Evolutionary conservation across 2,888 invertebrate species (phyloP), one percentile per base, ranked within the genome.

Genomic region (Himalopsyche kuldschensis): DNA sequence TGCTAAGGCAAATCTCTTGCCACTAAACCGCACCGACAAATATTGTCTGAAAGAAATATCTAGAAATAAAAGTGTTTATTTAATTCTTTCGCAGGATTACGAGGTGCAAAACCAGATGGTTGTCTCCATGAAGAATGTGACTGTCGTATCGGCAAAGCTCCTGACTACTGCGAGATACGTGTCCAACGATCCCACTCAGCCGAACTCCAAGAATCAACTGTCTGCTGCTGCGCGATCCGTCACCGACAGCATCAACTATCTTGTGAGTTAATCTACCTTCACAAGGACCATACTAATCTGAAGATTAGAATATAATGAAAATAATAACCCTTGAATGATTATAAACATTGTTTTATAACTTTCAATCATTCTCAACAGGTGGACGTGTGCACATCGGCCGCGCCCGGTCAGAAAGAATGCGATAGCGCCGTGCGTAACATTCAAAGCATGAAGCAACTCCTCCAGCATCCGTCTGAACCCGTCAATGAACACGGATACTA

Each of bases 391-490:
- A 97, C 97, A 0, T 95, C 95, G 47, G 97, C 97, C 0, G 97
- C 97, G 0, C 98, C 99, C 0, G 98, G 99, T 0, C 98, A 98
- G 91, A 97, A 97, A 89, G 99, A 99, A 89, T 99, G 99, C 90
- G 98, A 97, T 89, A 98, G 97, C 87, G 98, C 99, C 0, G 95
- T 99, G 81, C 93, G 98, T 86, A 96, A 97, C 89, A 98, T 99
- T 84, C 96, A 97, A 90, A 95, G 96, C 82, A 94, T 97, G 89
- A 93, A 95, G 27, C 95, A 96, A 1, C 91, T 98, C 85, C 92
- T 99, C 78, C 95, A 96, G 87, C 95, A 96, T 88, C 97, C 98
- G 24, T 94, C 94, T 78, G 97, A 98, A 89, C 97, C 98, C 0
- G 93, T 98, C 87, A 96, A 94, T 87, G 97, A 97, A 87, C 94